Evolutionary conservation across 2,797 vertebrate genomes (phyloP), one percentile per base, ranked within the genome.

Genomic region (Hydrophis major): DNA sequence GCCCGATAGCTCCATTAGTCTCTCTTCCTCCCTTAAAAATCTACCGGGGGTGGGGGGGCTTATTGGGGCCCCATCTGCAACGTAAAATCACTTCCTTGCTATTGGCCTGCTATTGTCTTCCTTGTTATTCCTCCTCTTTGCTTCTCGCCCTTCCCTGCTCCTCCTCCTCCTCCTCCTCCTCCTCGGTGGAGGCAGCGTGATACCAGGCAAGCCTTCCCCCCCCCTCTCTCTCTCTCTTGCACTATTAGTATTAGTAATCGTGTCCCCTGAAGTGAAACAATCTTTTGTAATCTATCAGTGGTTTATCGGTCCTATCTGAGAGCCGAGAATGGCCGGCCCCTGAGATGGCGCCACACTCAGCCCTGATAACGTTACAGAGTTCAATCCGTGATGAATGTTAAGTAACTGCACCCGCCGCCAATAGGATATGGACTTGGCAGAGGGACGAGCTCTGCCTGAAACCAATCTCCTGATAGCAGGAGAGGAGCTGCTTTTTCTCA

Each of bases 351-450:
- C 99, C 99, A 98, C 97, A 97, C 98, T 98, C 97, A 96, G 97
- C 97, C 97, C 98, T 98, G 99, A 99, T 99, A 99, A 99, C 99
- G 99, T 99, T 98, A 98, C 99, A 98, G 98, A 99, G 99, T 98
- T 98, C 98, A 98, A 98, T 96, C 97, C 94, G 98, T 99, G 99
- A 99, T 99, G 99, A 99, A 99, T 99, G 99, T 98, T 98, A 98
- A 98, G 98, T 98, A 98, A 98, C 98, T 98, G 97, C 98, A 98
- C 98, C 98, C 98, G 98, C 96, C 96, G 97, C 98, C 97, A 98
- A 98, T 98, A 98, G 98, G 98, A 98, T 98, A 97, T 97, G 98
- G 98, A 98, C 98, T 98, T 98, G 98, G 98, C 98, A 98, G 97
- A 97, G 94, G 93, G 57, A 95, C 94, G 92, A 42, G 96, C 98